Evolutionary conservation across 2,888 invertebrate species (phyloP), one percentile per base, ranked within the genome.

Genomic region (Cyaniris semiargus): DNA sequence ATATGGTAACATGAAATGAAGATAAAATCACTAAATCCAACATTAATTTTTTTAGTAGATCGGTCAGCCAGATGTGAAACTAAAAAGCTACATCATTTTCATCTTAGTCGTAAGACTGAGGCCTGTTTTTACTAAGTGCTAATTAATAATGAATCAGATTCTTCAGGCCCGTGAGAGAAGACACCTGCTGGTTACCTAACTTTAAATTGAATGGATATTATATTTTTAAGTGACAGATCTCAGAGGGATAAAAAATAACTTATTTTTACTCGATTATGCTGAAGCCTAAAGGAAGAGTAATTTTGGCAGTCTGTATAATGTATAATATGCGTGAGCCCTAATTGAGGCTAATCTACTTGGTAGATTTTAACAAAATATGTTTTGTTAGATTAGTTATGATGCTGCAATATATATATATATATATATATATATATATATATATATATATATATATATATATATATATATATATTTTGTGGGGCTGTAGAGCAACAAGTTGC

Each of bases 71-170:
- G 3, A 34, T 34, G 34, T 38, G 53, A 53, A 53, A 53, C 38
- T 18, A 7, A 34, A 38, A 71, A 34, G 34, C 38, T 10, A 38
- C 38, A 15, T 10, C 38, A 38, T n/a, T 71, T 71, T 38, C 38
- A 38, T 10, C 8, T 71, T 13, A 71, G 21, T 70, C 60, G 23
- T 66, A 18, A 66, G 27, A 27, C 21, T 18, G 7, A 18, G 18
- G 10, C 71, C 71, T 71, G 34, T 71, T 70, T 70, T 70, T 71
- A 38, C n/a, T 71, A 71, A 71, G 71, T 71, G 71, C 71, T 71
- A 38, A 71, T 71, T 71, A 71, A 71, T 71, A 38, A 71, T 71
- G n/a, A n/a, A 71, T 38, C 71, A 18, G n/a, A 21, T 71, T 71
- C 71, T 71, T 71, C 38, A 71, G 4, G 38, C 8, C 38, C n/a